Evolutionary conservation across 35 echinoderm and acorn worm genomes (phyloP).

Genomic region (Amphiura filiformis): DNA sequence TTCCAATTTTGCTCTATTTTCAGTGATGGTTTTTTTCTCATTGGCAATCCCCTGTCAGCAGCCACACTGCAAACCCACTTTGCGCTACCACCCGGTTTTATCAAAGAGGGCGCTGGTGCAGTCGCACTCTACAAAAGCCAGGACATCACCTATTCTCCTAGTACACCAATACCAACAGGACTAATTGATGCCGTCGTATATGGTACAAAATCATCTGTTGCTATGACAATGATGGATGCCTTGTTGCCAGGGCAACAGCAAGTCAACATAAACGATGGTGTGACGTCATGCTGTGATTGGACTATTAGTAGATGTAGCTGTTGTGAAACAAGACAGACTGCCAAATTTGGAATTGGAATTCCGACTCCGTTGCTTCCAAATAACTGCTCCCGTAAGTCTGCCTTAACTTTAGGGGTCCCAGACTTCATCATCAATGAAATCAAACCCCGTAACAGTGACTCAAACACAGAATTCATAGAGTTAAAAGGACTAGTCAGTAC

Average conservation of each 20-base stretch:
- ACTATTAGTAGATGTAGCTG: constrained; percentile 71
- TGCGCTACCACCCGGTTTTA: background rate
- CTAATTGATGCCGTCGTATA: constrained; percentile 78
- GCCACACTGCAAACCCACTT: constrained; percentile 23
- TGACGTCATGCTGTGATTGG: constrained; percentile 32
- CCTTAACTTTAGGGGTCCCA: no score
- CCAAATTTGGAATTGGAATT: constrained; percentile 47
- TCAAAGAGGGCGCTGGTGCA: constrained; percentile 55
- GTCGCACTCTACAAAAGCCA: constrained; percentile 73
- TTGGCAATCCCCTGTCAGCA: background rate
- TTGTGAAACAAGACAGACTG: constrained; percentile 26
- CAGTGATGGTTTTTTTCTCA: constrained; percentile 67
- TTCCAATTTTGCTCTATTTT: constrained; percentile 30
- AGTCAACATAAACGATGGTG: constrained; percentile 33
- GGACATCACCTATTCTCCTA: constrained; percentile 26
- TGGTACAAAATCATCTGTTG: constrained; percentile 33
- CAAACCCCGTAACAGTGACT: constrained; percentile 24
- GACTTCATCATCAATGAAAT: constrained; percentile 95
- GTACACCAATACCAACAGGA: constrained; percentile 31
- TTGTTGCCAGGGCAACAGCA: constrained; percentile 69
- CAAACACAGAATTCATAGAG: constrained; percentile 66
- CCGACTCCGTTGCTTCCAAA: constrained; percentile 63
- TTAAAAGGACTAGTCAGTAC: constrained; percentile 39
- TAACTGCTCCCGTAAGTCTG: constrained; percentile 38
- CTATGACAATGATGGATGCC: constrained; percentile 17